Evolutionary conservation across 2,888 invertebrate genomes (phyloP), one percentile per base, ranked within the genome.

Genomic region (Trilocha varians): DNA sequence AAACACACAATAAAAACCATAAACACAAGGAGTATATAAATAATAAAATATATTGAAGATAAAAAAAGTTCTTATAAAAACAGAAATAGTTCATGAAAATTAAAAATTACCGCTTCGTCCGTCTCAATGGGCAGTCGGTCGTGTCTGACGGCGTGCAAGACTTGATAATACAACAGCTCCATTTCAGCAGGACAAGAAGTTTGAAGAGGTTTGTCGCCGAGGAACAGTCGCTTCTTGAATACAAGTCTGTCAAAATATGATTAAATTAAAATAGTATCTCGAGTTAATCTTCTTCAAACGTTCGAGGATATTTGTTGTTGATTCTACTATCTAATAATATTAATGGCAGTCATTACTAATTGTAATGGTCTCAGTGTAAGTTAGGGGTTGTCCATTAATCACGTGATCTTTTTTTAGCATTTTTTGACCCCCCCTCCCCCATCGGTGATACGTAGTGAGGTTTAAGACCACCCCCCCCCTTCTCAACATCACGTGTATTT

Each of bases 121-220:
- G 96, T 95, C 39, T 96, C 94, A 39, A 98, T 93, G 1, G 97
- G 98, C 70, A 96, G 94, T 16, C 96, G 88, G 83, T 97, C 97
- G 53, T 95, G 94, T 42, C 97, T 89, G 45, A 98, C 89, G 53
- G 95, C 93, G 67, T 97, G 95, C 47, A 98, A 82, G 39, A 97
- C 93, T 79, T 98, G 98, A 83, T 97, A 96, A 75, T 97, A 97
- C 25, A 98, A 79, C 34, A 98, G 82, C 75, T 98, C 97, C 79
- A 97, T 96, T 72, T 98, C 98, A 0, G 98, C 96, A 0, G 94
- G 92, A 68, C 90, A 84, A 53, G 85, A 73, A 44, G 88, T 83
- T 60, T 83, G 77, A 47, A 86, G 68, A 40, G 77, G 80, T 8
- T 73, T 65, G 50, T 80, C 80, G 50, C 78, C 85, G 47, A 86